These are phyloP conservation scores for Saturnia japonica DNA, from an alignment of 2,888 invertebrate genomes.

Conservation along the genomic window DNA sequence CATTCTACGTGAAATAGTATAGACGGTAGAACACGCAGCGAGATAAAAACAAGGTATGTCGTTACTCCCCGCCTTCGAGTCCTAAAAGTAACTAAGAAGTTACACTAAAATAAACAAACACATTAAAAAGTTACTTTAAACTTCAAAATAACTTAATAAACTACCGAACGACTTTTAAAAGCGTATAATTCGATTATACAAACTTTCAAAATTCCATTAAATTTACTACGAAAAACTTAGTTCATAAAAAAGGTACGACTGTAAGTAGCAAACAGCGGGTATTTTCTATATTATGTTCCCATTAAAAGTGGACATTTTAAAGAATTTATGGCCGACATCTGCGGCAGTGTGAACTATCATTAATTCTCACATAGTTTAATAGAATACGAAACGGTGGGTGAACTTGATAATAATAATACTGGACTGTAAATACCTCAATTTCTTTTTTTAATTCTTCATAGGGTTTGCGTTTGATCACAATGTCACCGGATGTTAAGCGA, in stretches of 20 bases:
- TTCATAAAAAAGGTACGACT: conserved; percentile 26
- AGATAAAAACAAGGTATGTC: too few relatives aligned
- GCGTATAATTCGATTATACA: conserved; percentile 36
- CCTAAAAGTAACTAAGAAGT: background rate
- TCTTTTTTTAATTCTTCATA: background rate
- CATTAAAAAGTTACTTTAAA: background rate
- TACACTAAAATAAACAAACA: background rate
- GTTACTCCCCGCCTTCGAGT: background rate
- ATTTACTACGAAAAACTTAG: conserved; percentile 13
- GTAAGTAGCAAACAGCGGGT: conserved; percentile 41
- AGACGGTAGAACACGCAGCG: too few relatives aligned
- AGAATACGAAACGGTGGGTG: background rate
- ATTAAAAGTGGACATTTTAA: conserved; percentile 70
- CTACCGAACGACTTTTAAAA: conserved; percentile 35
- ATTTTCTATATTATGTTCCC: conserved; percentile 49
- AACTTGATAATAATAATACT: background rate
- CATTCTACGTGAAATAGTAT: too few relatives aligned
- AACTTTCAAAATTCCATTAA: conserved; percentile 31
- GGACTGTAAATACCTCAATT: background rate
- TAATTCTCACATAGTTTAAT: conserved; percentile 22
- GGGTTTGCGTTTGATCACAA: too few relatives aligned
- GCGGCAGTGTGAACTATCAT: conserved; percentile 43
- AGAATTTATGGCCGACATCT: conserved; percentile 71
- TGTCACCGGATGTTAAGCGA: too few relatives aligned
- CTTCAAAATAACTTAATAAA: conserved; percentile 21